Base-by-base conservation (phyloP, 2,888 invertebrate genomes). In the Leptopilina drosophilae region DNA sequence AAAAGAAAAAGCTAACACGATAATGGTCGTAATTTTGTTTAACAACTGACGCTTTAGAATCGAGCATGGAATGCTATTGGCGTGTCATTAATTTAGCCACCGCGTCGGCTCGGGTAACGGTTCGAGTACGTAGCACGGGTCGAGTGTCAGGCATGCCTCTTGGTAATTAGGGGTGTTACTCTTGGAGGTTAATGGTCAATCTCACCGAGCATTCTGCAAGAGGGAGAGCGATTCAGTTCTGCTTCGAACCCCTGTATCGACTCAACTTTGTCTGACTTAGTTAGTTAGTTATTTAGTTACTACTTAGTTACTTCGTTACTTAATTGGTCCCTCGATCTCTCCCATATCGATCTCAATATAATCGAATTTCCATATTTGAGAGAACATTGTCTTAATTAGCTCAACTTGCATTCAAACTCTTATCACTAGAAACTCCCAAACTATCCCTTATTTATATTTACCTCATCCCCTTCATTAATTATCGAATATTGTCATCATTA, bases 121-220 rank as follows among this genome's bases (percentile, higher is more conserved):
- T 69, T 69, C 69, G 69, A 69, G 69, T 49, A 69, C 14, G 26
- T 69, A 69, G 69, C 69, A 69, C 69, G 46, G 69, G 69, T 69
- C 69, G 69, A 69, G 69, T 69, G 49, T 69, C 69, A 69, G 69
- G 26, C 26, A 69, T 69, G 69, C 69, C 69, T 69, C 69, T 69
- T 53, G 49, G 69, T 69, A 69, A 69, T 69, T 69, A 69, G 49
- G 67, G 69, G 49, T 69, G 69, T 69, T 53, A 69, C 69, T 69
- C 62, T 69, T 69, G 46, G 69, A 14, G 49, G 69, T 69, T 69
- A 69, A 69, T 69, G 69, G 69, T 69, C 69, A 69, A 69, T 69
- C 69, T 69, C 69, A 49, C 49, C 49, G 49, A 53, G 20, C 46
- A 49, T 46, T 49, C 46, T 69, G 49, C 20, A 42, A 42, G 42